Conservation (phyloP, 2,797 vertebrate species). For the Tangara arthus region DNA sequence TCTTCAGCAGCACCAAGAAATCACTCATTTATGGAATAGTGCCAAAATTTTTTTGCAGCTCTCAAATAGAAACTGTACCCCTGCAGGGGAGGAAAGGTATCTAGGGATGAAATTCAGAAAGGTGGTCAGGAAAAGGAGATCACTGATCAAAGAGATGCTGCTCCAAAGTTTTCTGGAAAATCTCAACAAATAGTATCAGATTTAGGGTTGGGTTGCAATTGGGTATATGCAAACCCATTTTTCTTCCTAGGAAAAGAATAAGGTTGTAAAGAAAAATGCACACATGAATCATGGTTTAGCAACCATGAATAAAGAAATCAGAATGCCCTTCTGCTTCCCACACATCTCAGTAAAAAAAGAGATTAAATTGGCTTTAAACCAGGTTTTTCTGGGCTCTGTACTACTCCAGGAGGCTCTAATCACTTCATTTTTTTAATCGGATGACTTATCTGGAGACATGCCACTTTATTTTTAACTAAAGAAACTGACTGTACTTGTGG, state of each 20-base stretch:
- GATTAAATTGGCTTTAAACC: not conserved
- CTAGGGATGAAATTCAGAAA: not conserved
- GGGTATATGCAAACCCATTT: not conserved
- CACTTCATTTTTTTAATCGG: slow-evolving; percentile 31
- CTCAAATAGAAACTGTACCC: too few relatives aligned
- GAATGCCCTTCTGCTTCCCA: not conserved
- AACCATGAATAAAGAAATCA: not conserved
- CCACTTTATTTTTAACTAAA: slow-evolving; percentile 56
- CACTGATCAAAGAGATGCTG: not conserved
- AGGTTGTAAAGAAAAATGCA: not conserved
- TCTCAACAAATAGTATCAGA: not conserved
- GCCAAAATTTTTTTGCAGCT: not conserved
- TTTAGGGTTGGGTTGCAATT: not conserved
- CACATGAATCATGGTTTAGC: not conserved
- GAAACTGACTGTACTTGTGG: slow-evolving; percentile 48
- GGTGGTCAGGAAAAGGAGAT: not conserved
- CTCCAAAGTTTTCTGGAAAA: not conserved
- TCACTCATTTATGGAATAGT: not conserved
- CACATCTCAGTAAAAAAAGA: not conserved
- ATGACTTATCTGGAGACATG: slow-evolving; percentile 12
- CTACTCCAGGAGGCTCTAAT: not conserved
- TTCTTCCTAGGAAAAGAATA: not conserved
- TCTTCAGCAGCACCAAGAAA: not conserved
- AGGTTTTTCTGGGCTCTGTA: not conserved
- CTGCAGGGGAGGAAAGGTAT: not conserved